Conservation (phyloP, 2,888 invertebrate species). For the Nemotelus pantherinus region DNA sequence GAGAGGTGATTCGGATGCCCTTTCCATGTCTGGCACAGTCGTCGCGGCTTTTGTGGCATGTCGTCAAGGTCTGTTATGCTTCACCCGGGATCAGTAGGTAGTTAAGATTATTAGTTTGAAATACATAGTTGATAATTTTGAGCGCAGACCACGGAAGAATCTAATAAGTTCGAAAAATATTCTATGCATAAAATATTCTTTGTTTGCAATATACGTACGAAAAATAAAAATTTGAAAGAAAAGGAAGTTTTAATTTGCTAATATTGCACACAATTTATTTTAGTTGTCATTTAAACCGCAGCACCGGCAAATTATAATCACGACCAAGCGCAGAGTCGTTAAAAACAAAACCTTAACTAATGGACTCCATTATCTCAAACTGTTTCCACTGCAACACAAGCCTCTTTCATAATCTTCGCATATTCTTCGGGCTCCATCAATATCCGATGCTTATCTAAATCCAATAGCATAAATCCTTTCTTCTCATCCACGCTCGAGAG, state of each 20-base stretch:
- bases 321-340: neutral
- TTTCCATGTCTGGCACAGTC: no score
- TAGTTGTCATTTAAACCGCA: no score
- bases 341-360: neutral
- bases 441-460: neutral
- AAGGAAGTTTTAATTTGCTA: no score
- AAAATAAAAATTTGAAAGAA: no score
- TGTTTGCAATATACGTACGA: no score
- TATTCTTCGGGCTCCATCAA: neutral
- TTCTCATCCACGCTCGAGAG: neutral
- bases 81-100: neutral
- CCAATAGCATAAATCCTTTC: slow-evolving; percentile 10
- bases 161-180: neutral
- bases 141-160: neutral
- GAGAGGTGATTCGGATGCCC: no score
- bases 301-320: no score
- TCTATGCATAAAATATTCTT: no score
- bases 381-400: neutral
- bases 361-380: neutral
- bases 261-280: no score
- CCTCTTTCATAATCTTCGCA: slow-evolving; percentile 10
- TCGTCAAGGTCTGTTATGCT: no score
- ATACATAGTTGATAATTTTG: slow-evolving; percentile 2
- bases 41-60: no score
- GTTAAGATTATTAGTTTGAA: slow-evolving; percentile 24